Base-by-base conservation (phyloP, 2,113 vertebrate species). In the Brachypodius melanocephalos region DNA sequence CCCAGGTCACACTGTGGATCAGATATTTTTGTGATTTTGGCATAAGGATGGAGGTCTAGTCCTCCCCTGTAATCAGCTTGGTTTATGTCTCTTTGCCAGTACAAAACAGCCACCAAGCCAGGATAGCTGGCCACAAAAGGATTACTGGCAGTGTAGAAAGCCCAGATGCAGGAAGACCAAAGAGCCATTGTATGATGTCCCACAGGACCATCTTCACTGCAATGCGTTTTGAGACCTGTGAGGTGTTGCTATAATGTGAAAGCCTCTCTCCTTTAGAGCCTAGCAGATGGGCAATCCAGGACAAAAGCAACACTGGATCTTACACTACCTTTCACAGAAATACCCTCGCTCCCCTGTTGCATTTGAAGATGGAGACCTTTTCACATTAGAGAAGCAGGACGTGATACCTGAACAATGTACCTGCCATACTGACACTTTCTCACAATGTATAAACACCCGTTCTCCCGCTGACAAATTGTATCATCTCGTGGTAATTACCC, bases 271-370 rank as follows among this genome's bases (percentile, higher is more conserved):
- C 45, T 76, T 54, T 9, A 46, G 12, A 57, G 34, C 34, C 20
- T 59, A 67, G 65, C 24, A 80, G 63, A 34, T 1, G 4, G 22
- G 24, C 28, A 43, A 13, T 4, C 13, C 48, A 25, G 68, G 31
- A 51, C 28, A 67, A 75, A 65, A 45, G 7, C 54, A 87, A 57
- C 10, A 12, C 7, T 1, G 4, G 13, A 10, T 26, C 79, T 38
- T 5, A 45, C 16, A n/a, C 3, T n/a, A 31, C 24, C 32, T 65
- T 74, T 55, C 73, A 74, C 32, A n/a, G 40, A 72, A 49, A 24
- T 46, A 31, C 24, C 32, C 46, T 81, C 0, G 0, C 5, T 55
- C 8, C 22, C 16, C 52, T 52, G 1, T 0, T 3, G 5, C 36
- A 32, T 46, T 72, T 73, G 58, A 79, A 68, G 59, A 68, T 28